Evolutionary conservation across 1,140 invertebrate species (phyloP).

Genomic region (Formica selysi): DNA sequence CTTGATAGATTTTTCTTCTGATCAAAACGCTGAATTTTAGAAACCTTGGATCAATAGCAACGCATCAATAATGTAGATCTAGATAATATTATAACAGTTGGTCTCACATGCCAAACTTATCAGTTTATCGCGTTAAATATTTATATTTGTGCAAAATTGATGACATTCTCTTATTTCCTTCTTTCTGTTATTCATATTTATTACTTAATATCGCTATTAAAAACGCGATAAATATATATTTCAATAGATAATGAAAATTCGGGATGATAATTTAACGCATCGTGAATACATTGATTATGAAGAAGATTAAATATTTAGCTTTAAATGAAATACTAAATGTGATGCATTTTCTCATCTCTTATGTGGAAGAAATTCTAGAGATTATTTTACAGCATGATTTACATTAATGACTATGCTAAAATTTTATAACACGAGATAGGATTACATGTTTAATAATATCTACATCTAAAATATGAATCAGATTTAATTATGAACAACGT

Average conservation of each 20-base stretch:
- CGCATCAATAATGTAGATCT: neutral
- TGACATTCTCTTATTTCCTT: neutral
- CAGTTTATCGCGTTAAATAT: neutral
- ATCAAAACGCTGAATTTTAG: neutral
- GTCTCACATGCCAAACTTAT: neutral
- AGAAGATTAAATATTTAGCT: constrained; percentile 30
- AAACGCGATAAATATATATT: neutral
- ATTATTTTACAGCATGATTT: neutral
- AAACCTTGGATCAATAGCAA: no score
- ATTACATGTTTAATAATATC: neutral
- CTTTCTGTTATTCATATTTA: neutral
- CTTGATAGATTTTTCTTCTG: neutral
- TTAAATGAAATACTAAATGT: no score
- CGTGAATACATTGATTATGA: neutral
- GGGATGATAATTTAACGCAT: neutral
- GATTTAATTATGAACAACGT: neutral
- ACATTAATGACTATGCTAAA: neutral
- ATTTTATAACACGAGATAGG: neutral
- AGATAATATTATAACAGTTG: neutral
- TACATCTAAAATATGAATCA: neutral
- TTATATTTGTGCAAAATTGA: neutral
- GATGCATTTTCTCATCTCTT: neutral
- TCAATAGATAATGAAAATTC: neutral
- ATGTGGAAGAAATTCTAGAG: no score
- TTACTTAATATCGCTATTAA: neutral